phyloP scores from a whole-genome alignment of 2,888 invertebrate genomes.

The Himalopsyche kuldschensis region DNA sequence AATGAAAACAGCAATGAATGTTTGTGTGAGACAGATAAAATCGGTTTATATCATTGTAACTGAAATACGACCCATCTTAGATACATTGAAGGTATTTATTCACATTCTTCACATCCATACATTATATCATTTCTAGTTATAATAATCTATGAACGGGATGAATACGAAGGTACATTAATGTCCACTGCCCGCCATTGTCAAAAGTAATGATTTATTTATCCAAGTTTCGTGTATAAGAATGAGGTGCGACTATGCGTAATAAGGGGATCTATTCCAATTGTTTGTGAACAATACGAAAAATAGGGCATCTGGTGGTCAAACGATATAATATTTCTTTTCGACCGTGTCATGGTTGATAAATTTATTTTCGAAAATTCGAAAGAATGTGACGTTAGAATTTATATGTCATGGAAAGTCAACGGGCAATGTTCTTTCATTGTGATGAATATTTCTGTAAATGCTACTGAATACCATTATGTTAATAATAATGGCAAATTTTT shows the following conservation, averaged over 20 bases:
- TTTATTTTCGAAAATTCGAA: background rate
- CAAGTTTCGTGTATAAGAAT: constrained; percentile 21
- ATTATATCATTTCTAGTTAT: background rate
- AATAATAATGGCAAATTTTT: too few species aligned
- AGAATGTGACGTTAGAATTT: background rate
- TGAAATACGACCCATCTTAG: background rate
- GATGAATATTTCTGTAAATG: too few species aligned
- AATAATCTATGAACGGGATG: background rate
- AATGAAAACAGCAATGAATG: too few species aligned
- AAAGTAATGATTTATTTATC: constrained; percentile 39
- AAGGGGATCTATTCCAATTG: constrained; percentile 30
- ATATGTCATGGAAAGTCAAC: background rate
- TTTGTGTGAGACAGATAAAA: background rate
- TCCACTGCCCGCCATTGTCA: constrained; percentile 28
- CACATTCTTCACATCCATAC: background rate
- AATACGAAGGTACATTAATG: constrained; percentile 12
- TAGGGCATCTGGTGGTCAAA: constrained; percentile 31
- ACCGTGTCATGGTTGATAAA: background rate
- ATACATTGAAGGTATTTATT: background rate
- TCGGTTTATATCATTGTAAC: background rate
- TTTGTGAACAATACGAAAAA: constrained; percentile 21
- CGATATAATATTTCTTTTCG: constrained; percentile 4
- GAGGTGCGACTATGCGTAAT: constrained; percentile 36
- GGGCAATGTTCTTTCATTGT: background rate
- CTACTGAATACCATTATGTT: too few species aligned